Percentiles rank a stretch among this genome's conserved stretches.
phyloP scores from a whole-genome alignment of 1,140 invertebrate species.

The Diorhabda sublineata region DNA sequence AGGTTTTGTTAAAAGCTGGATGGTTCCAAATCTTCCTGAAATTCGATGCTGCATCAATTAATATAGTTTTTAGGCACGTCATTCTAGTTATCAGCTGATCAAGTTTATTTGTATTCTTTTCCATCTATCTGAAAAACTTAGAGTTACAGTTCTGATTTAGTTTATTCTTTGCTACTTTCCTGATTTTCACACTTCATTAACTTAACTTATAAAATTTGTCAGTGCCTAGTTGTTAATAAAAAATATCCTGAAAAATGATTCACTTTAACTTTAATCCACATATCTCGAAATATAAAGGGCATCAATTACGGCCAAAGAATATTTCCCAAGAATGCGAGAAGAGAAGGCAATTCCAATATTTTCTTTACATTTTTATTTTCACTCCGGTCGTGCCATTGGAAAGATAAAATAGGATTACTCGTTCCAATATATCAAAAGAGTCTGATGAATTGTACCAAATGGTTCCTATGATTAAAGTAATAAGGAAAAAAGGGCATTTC shows the following conservation, averaged over 20 bases:
- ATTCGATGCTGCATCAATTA: too few species aligned
- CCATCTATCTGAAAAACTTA: too few species aligned
- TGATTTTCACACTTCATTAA: too few species aligned
- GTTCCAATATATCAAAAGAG: conserved; percentile 37
- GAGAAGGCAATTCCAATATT: neutral
- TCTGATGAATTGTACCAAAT: conserved; percentile 44
- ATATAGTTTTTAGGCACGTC: too few species aligned
- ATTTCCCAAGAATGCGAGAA: neutral
- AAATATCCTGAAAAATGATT: conserved; percentile 1
- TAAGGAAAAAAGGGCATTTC: conserved; percentile 41
- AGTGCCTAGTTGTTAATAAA: neutral
- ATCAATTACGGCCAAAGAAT: neutral
- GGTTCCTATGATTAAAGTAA: conserved; percentile 46
- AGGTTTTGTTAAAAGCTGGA: too few species aligned
- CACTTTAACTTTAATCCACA: neutral
- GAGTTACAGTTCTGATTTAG: too few species aligned
- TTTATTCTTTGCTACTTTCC: too few species aligned
- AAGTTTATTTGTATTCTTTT: too few species aligned
- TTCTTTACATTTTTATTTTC: neutral
- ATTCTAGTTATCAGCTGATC: too few species aligned
- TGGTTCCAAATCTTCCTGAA: too few species aligned
- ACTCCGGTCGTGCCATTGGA: neutral
- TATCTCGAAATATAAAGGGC: neutral
- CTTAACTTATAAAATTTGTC: neutral
- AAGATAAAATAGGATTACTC: conserved; percentile 3